A percentile compares a stretch with the other conserved stretches of the same genome.
Conservation (phyloP, 1,140 invertebrate genomes). For the Drosophila tristis region DNA sequence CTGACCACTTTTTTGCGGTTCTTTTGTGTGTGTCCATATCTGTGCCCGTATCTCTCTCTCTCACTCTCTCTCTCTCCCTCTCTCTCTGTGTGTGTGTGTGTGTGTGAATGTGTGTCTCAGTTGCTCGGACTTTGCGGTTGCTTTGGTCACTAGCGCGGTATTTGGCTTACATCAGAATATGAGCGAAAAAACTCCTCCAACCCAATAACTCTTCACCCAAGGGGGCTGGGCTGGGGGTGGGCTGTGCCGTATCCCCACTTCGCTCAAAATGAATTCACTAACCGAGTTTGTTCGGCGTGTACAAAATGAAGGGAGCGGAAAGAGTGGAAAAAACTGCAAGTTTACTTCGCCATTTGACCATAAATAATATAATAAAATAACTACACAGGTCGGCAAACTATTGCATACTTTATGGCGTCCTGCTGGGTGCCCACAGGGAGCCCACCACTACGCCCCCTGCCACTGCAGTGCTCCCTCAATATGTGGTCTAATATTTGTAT, state of each 20-base stretch:
- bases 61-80: neutral
- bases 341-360: constrained; percentile 75
- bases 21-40: constrained; percentile 56
- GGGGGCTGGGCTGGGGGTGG: neutral
- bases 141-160: constrained; percentile 75
- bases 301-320: constrained; percentile 16
- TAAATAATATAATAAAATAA: constrained; percentile 83
- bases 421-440: constrained; percentile 11
- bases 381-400: constrained; percentile 75
- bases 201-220: constrained; percentile 11
- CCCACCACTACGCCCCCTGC: neutral
- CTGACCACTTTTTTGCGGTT: constrained; percentile 81
- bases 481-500: constrained; percentile 73
- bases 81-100: constrained; percentile 9
- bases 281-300: constrained; percentile 65
- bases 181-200: constrained; percentile 20
- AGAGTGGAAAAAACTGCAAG: constrained; percentile 30
- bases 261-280: constrained; percentile 73
- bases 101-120: constrained; percentile 47
- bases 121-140: constrained; percentile 73
- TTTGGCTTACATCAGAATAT: constrained; percentile 52
- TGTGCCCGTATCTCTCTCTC: constrained; percentile 10
- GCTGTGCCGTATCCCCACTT: neutral
- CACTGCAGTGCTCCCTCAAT: constrained; percentile 10
- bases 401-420: constrained; percentile 70